A percentile compares a stretch with the other conserved stretches of the same genome.
Evolutionary conservation across 2,888 invertebrate genomes (phyloP).

Genomic region (Ptilodon capucinus): DNA sequence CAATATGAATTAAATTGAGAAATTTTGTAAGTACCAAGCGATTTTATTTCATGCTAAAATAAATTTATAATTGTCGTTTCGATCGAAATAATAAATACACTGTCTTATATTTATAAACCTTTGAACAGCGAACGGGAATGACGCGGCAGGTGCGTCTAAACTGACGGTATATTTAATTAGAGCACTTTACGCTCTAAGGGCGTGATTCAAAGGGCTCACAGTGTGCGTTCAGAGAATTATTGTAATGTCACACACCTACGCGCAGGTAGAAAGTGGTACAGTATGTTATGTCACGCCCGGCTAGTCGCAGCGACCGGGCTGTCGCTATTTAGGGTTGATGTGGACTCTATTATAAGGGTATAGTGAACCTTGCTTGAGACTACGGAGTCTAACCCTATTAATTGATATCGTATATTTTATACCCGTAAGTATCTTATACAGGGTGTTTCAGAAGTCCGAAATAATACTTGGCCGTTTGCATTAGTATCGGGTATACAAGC

Average conservation of each 20-base stretch:
- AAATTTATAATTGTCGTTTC: slow-evolving; percentile 6
- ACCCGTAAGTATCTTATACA: too few species aligned
- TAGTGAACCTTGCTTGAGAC: too few species aligned
- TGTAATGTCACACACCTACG: slow-evolving; percentile 32
- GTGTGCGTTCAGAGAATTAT: slow-evolving; percentile 31
- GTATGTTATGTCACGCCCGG: slow-evolving; percentile 22
- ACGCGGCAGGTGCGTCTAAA: slow-evolving; percentile 31
- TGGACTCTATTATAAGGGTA: neutral
- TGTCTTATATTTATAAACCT: slow-evolving; percentile 25
- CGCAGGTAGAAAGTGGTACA: slow-evolving; percentile 21
- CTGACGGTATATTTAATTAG: slow-evolving; percentile 40
- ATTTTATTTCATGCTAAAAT: neutral
- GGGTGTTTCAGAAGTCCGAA: too few species aligned
- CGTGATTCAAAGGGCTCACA: slow-evolving; percentile 29
- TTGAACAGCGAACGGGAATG: slow-evolving; percentile 18
- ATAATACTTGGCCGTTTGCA: too few species aligned
- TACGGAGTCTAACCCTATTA: too few species aligned
- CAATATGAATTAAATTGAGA: too few species aligned
- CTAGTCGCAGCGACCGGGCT: slow-evolving; percentile 12
- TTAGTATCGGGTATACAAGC: too few species aligned
- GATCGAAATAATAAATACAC: slow-evolving; percentile 16
- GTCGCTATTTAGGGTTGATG: slow-evolving; percentile 8
- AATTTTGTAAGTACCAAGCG: too few species aligned
- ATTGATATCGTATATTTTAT: too few species aligned
- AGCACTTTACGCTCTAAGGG: slow-evolving; percentile 31